Base-by-base conservation (phyloP, 2,888 invertebrate species). In the Agrilus cyanescens region DNA sequence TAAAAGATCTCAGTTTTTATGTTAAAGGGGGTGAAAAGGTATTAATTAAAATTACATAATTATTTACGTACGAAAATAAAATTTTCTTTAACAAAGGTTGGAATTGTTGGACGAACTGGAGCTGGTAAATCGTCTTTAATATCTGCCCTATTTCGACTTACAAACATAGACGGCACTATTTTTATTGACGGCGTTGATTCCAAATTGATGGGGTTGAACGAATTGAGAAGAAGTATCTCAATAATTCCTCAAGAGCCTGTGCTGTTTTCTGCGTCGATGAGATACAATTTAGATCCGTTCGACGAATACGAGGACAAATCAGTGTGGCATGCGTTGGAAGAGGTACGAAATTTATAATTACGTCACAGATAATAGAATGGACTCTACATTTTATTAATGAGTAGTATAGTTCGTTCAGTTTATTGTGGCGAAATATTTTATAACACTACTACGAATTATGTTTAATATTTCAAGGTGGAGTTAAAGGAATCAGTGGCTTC, bases 91-190 rank as follows among this genome's bases (percentile, higher is more conserved):
- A 41, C 13, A 25, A 25, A 86, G 80, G 73, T 87, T 36, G 88
- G 87, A 31, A 82, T 88, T 46, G 86, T 87, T 2, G 89, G 90
- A 0, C 75, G 90, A 41, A 89, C 89, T 0, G 90, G 89, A 2
- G 89, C 89, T 5, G 90, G 89, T 25, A 88, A 88, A 63, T 85
- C 85, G 0, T 85, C 86, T 0, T 66, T 87, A 15, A 82, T 88
- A 50, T 78, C 85, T 4, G 84, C 89, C 1, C 67, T 94, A 16
- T 93, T 93, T 65, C 76, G 89, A 4, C 63, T 93, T 50, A 78
- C 85, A 0, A 80, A 82, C 40, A 76, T 85, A 15, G 80, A 80
- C 36, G 93, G 93, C 2, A 61, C 69, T 12, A 78, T 94, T 29
- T 63, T 68, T 44, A 83, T 94, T 38, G 93, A 93, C 59, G 78